phyloP scores from a whole-genome alignment of 1,140 invertebrate species.

The Scaptomyza hsui region DNA sequence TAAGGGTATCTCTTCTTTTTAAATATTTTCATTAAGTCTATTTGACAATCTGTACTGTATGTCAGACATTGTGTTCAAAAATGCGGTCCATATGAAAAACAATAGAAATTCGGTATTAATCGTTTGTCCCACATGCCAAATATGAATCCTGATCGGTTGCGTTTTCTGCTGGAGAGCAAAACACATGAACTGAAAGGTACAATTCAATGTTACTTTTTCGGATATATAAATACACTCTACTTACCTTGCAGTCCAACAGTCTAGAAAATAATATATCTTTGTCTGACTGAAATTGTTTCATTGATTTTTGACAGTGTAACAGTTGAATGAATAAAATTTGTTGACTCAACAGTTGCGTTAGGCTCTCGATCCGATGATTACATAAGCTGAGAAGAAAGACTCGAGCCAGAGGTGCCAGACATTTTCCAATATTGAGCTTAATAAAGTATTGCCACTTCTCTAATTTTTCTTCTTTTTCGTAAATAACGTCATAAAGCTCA shows the following conservation, averaged over 20 bases:
- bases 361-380: background rate
- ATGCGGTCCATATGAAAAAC: background rate
- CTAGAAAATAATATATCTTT: background rate
- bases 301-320: background rate
- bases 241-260: background rate
- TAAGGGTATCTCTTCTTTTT: too few species aligned
- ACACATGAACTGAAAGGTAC: background rate
- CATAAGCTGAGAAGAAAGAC: slow-evolving; percentile 1
- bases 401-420: background rate
- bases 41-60: background rate
- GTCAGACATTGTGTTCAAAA: slow-evolving; percentile 6
- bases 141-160: background rate
- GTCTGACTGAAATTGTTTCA: background rate
- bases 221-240: too few species aligned
- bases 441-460: slow-evolving; percentile 1
- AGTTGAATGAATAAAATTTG: background rate
- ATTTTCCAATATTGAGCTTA: background rate
- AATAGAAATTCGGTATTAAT: slow-evolving; percentile 2
- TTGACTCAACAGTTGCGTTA: background rate
- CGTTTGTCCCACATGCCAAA: slow-evolving; percentile 4
- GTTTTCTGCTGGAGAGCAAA: background rate
- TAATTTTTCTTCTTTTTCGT: background rate
- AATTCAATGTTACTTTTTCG: background rate
- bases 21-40: background rate
- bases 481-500: background rate